A percentile compares a stretch with the other conserved stretches of the same genome.
Evolutionary conservation across 2,113 vertebrate species (phyloP).

Genomic region (Octodon degus): DNA sequence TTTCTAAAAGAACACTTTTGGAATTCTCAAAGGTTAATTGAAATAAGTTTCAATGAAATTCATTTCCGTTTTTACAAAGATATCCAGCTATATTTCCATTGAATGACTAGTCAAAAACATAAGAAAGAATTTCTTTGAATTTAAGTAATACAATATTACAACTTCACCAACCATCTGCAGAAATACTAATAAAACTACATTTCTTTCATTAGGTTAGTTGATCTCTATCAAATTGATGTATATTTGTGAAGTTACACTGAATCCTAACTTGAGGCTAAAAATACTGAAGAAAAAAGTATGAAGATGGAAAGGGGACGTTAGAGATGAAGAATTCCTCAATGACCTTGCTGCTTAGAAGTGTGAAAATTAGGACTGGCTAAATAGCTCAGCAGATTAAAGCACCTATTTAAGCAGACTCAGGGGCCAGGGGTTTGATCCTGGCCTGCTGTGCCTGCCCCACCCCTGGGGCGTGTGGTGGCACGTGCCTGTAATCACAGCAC

Average conservation of each 20-base stretch:
- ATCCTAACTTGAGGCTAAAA: neutral
- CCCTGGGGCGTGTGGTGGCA: too few species aligned
- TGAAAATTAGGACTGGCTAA: neutral
- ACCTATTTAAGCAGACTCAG: too few species aligned
- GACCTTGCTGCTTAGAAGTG: neutral
- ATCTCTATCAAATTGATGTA: neutral
- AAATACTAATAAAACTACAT: neutral
- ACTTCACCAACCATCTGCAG: neutral
- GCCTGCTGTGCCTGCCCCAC: too few species aligned
- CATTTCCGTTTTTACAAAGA: neutral
- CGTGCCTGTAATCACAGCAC: too few species aligned
- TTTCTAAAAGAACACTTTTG: neutral
- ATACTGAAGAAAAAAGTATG: neutral
- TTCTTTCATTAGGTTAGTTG: neutral
- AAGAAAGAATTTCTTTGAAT: neutral
- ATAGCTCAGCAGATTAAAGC: too few species aligned
- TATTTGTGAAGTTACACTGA: neutral
- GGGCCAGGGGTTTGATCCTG: too few species aligned
- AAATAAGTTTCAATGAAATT: neutral
- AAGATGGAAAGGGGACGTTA: neutral
- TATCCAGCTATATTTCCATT: neutral
- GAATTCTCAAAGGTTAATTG: slow-evolving; percentile 7
- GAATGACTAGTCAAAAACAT: slow-evolving; percentile 6
- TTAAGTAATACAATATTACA: neutral
- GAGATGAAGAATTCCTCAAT: neutral